Evolutionary conservation across 2,888 invertebrate genomes (phyloP).

Genomic region (Tolmerus cingulatus): DNA sequence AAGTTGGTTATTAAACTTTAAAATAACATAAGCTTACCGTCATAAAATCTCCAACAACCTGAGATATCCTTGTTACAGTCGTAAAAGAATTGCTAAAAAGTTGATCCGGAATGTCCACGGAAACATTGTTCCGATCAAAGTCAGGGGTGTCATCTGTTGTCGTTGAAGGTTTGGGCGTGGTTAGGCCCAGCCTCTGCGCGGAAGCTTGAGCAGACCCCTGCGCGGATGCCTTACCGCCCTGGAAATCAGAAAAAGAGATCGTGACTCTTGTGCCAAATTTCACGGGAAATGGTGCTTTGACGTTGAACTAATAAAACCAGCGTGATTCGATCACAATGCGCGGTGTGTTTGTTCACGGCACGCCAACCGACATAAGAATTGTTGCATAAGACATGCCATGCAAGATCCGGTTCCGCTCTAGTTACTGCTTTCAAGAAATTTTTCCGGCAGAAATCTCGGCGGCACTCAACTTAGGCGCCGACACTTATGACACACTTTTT

Average conservation of each 20-base stretch:
- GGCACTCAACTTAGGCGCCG: neutral
- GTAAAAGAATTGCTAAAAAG: conserved; percentile 69
- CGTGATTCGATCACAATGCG: neutral
- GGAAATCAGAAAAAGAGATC: conserved; percentile 10
- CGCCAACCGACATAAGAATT: neutral
- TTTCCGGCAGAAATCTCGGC: neutral
- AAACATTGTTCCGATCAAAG: conserved; percentile 66
- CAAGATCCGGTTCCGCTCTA: conserved; percentile 16
- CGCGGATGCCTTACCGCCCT: conserved; percentile 47
- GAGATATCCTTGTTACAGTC: conserved; percentile 68
- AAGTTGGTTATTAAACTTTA: no score
- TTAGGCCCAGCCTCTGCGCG: neutral
- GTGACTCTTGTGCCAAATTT: neutral
- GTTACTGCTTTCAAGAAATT: neutral
- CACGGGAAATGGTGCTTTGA: neutral
- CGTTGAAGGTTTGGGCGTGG: conserved; percentile 25
- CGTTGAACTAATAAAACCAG: conserved; percentile 22
- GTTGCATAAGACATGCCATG: neutral
- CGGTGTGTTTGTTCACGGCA: neutral
- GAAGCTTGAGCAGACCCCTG: conserved; percentile 46
- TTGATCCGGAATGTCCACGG: conserved; percentile 68
- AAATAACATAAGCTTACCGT: conserved; percentile 63
- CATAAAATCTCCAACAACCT: conserved; percentile 68
- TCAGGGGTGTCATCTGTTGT: conserved; percentile 63
- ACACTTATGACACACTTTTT: neutral